These are phyloP conservation scores for Pitta sordida DNA, from an alignment of 2,113 vertebrate species.

Conservation along the genomic window DNA sequence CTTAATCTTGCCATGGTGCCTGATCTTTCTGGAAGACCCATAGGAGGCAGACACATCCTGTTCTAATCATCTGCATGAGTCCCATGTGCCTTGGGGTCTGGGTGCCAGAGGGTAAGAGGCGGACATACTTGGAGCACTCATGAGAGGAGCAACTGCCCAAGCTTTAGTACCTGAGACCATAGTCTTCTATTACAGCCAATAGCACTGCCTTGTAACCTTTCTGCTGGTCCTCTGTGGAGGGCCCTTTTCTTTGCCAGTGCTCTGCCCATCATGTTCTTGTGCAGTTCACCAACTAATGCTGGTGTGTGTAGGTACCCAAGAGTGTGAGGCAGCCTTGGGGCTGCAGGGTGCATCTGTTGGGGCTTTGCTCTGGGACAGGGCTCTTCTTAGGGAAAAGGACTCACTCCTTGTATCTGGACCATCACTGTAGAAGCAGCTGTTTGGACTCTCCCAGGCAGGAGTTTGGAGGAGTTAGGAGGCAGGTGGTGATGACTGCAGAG, in stretches of 20 bases:
- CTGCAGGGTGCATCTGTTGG: neutral
- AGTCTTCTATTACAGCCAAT: fast-evolving
- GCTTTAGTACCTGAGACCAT: neutral
- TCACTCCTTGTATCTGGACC: fast-evolving
- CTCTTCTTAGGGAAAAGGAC: neutral
- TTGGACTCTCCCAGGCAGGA: neutral
- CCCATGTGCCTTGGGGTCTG: fast-evolving
- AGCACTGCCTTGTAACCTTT: neutral
- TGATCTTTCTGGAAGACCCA: neutral
- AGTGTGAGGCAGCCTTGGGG: too few relatives aligned
- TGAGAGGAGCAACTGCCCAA: neutral
- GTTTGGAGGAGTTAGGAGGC: neutral
- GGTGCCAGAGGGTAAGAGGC: neutral
- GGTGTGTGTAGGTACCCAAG: neutral
- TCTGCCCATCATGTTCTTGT: neutral
- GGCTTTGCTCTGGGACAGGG: neutral
- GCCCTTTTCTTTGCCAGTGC: neutral
- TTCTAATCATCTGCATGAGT: fast-evolving
- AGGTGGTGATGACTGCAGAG: neutral
- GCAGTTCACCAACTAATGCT: too few relatives aligned
- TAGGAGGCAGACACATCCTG: fast-evolving
- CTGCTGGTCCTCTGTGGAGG: neutral
- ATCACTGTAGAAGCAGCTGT: neutral
- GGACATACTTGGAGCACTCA: fast-evolving
- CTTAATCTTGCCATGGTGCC: neutral